Percentiles rank a stretch among this genome's conserved stretches.
Conservation (phyloP, 1,140 invertebrate species). For the Solenopsis fugax region DNA sequence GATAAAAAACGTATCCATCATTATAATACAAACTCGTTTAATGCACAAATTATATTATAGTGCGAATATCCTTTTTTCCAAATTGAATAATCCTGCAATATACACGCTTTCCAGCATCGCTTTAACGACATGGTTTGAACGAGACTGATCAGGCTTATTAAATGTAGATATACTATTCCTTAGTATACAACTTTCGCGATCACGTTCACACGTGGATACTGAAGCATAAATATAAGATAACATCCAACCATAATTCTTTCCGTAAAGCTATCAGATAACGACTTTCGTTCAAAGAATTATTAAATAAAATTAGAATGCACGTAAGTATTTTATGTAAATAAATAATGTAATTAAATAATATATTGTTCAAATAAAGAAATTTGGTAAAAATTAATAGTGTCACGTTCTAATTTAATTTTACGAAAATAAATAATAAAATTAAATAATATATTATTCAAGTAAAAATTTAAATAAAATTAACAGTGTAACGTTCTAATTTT, state of each 20-base stretch:
- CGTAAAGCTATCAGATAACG: neutral
- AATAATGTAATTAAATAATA: neutral
- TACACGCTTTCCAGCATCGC: neutral
- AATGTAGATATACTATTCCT: neutral
- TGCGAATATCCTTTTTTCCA: neutral
- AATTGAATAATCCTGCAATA: constrained; percentile 7
- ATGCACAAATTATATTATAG: neutral
- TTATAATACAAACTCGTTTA: neutral
- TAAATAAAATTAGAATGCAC: neutral
- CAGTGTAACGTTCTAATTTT: neutral
- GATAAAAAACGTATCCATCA: constrained; percentile 8
- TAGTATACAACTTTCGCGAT: neutral
- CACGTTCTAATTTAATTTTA: neutral
- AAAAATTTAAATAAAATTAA: neutral
- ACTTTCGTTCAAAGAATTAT: neutral
- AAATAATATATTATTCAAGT: neutral
- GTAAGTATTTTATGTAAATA: too few species aligned
- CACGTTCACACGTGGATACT: neutral
- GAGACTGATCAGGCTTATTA: neutral
- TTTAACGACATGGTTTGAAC: neutral
- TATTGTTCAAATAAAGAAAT: neutral
- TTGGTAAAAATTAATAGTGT: neutral
- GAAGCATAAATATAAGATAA: neutral
- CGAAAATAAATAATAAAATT: neutral
- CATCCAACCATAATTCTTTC: neutral